Conservation (phyloP, 1,140 invertebrate species). For the Leguminivora glycinivorella region DNA sequence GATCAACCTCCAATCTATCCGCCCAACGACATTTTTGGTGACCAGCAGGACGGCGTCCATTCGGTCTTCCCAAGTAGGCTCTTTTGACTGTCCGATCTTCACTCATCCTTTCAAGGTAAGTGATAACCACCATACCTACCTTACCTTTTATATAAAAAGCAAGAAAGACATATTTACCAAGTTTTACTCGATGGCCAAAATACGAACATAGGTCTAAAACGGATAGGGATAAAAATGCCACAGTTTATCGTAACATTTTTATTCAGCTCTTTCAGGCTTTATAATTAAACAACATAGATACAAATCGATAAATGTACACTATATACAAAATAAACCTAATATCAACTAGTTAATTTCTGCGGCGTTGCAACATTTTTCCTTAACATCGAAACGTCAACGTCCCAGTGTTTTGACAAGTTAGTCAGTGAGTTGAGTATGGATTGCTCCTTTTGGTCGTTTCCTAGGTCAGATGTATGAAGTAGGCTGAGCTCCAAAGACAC, state of each 20-base stretch:
- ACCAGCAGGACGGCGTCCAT: too few species aligned
- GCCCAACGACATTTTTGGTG: too few species aligned
- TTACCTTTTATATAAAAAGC: too few species aligned
- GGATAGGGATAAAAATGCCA: background rate
- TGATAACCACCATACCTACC: too few species aligned
- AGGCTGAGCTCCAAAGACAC: conserved; percentile 62
- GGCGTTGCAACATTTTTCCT: conserved; percentile 43
- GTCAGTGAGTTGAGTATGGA: conserved; percentile 49
- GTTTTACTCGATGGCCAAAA: too few species aligned
- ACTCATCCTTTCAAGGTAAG: too few species aligned
- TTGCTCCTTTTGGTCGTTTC: conserved; percentile 47
- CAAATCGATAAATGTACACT: conserved; percentile 66
- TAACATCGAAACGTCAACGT: conserved; percentile 54
- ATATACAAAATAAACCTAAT: conserved; percentile 65
- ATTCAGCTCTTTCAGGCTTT: conserved; percentile 35
- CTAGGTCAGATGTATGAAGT: conserved; percentile 63
- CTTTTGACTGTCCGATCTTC: too few species aligned
- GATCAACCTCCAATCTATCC: too few species aligned
- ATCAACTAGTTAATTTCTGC: conserved; percentile 54
- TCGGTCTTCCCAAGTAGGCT: too few species aligned
- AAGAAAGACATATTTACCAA: too few species aligned
- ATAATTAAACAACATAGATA: conserved; percentile 67
- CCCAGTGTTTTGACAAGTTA: conserved; percentile 57
- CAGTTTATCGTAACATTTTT: conserved; percentile 22
- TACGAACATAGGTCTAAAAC: too few species aligned